Base-by-base conservation (phyloP, 2,797 vertebrate species). In the Melanogrammus aeglefinus region DNA sequence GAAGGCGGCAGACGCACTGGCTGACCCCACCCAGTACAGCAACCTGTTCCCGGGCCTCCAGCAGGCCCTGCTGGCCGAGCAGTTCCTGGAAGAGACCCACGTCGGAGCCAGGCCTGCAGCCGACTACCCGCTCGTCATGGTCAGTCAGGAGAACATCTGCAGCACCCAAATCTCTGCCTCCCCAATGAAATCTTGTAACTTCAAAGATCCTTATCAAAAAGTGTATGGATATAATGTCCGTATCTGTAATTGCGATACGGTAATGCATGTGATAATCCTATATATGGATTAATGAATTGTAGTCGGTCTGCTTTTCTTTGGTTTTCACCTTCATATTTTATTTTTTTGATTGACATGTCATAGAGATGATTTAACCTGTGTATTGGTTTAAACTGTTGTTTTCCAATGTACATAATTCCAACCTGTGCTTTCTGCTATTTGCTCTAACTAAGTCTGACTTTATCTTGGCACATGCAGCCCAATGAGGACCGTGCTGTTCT, bases 11-110 rank as follows among this genome's bases (percentile, higher is more conserved):
- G 96, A 98, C 84, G 98, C 97, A 16, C 93, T 99, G 79, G 97
- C 97, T 66, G 97, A 99, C 86, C 97, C 97, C 74, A 95, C 93
- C 33, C 95, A 97, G 83, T 99, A 99, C 86, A 95, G 96, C 91
- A 99, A 99, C 88, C 95, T 99, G 83, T 98, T 99, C 82, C 96
- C 97, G 76, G 97, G 97, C 72, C 91, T 99, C 81, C 96, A 95
- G 90, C 96, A 97, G 91, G 95, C 97, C 76, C 96, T 97, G 88
- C 86, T 95, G 85, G 97, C 95, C 77, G 97, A 99, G 87, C 94
- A 95, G 31, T 98, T 93, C 21, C 91, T 98, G 76, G 95, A 95
- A 84, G 93, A 96, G 86, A 96, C 93, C 70, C 93, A 94, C 6
- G 88, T 90, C 73, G 80, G 92, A 76, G 88, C 94, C 86, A 92